These are phyloP conservation scores for Tenthredo amoena DNA, from an alignment of 2,888 invertebrate genomes.

Conservation along the genomic window DNA sequence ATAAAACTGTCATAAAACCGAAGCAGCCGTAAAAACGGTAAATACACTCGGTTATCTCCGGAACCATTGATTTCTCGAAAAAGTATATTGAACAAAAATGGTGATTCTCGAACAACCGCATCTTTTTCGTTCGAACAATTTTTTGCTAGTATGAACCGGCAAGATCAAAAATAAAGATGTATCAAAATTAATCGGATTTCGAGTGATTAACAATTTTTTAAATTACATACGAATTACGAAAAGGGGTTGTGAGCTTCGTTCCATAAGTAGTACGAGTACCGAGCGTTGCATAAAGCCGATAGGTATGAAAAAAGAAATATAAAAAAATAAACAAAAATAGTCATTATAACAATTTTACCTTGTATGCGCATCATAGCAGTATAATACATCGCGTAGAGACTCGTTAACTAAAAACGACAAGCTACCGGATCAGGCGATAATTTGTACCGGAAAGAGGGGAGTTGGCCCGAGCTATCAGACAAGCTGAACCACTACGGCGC, in stretches of 20 bases:
- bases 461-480: slow-evolving; percentile 8
- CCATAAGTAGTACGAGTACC: too few species aligned
- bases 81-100: neutral
- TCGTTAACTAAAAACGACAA: slow-evolving; percentile 37
- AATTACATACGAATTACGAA: too few species aligned
- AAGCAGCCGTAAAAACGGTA: too few species aligned
- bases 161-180: neutral
- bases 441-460: slow-evolving; percentile 34
- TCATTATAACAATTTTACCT: too few species aligned
- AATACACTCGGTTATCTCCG: too few species aligned
- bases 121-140: neutral
- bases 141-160: neutral
- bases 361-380: neutral
- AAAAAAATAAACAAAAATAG: neutral
- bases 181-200: neutral
- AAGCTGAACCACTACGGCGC: neutral
- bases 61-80: neutral
- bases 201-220: neutral
- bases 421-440: slow-evolving; percentile 17
- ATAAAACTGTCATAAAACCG: too few species aligned
- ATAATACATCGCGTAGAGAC: neutral
- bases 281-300: too few species aligned
- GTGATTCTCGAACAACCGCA: neutral
- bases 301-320: neutral
- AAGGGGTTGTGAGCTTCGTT: too few species aligned